Percentiles rank a stretch among this genome's conserved stretches.
phyloP scores from a whole-genome alignment of 2,113 vertebrate genomes.

The Sinocyclocheilus maitianheensis region DNA sequence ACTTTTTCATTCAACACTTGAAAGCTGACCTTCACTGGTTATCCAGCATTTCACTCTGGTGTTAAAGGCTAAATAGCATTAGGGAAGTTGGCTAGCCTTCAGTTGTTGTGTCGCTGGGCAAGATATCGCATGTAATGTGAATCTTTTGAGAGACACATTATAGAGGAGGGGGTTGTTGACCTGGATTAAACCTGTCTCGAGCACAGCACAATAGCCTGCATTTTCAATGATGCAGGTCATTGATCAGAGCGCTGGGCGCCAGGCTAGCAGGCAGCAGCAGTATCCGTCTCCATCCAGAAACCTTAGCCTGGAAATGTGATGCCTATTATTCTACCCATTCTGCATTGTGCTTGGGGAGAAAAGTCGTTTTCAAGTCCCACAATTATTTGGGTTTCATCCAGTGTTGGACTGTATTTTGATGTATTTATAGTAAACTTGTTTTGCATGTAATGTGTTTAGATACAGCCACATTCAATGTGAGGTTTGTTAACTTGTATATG shows the following conservation, averaged over 20 bases:
- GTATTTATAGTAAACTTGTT: neutral
- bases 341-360: slow-evolving; percentile 30
- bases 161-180: slow-evolving; percentile 31
- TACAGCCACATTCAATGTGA: neutral
- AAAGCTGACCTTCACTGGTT: neutral
- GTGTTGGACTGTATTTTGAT: neutral
- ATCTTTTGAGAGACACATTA: slow-evolving; percentile 14
- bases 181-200: slow-evolving; percentile 54
- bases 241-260: slow-evolving; percentile 53
- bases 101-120: slow-evolving; percentile 13
- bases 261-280: slow-evolving; percentile 42
- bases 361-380: neutral
- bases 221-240: slow-evolving; percentile 63
- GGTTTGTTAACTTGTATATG: neutral
- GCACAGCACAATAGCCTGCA: slow-evolving; percentile 42
- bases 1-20: neutral
- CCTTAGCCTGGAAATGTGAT: slow-evolving; percentile 58
- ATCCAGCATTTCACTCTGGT: neutral
- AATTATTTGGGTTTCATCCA: slow-evolving; percentile 20
- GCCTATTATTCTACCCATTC: slow-evolving; percentile 36
- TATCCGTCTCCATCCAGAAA: slow-evolving; percentile 54
- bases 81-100: slow-evolving; percentile 1
- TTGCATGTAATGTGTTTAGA: neutral
- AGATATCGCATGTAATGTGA: slow-evolving; percentile 10
- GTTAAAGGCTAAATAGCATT: slow-evolving; percentile 19